Evolutionary conservation across 2,113 vertebrate genomes (phyloP).

Genomic region (Python bivittatus): DNA sequence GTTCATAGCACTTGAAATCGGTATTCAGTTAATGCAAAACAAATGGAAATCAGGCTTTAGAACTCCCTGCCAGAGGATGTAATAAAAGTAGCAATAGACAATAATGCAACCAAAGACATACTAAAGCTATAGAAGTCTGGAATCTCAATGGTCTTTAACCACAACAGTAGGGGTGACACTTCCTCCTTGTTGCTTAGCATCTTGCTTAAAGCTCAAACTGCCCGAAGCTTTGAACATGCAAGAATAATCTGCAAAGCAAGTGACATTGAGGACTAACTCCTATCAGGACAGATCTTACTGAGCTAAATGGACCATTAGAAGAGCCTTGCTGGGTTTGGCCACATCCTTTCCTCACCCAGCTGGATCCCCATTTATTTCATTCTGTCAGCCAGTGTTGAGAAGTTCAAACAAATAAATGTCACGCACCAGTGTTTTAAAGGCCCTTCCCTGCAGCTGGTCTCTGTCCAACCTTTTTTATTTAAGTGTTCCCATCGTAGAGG

Average conservation of each 20-base stretch:
- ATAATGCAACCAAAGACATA: not conserved
- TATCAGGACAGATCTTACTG: not conserved
- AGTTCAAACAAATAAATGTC: not conserved
- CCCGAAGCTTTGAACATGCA: not conserved
- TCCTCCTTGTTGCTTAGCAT: not conserved
- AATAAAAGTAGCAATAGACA: not conserved
- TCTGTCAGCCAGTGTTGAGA: conserved; percentile 1
- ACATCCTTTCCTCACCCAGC: not conserved
- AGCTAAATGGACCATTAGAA: not conserved
- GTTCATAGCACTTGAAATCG: not conserved
- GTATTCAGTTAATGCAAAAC: not conserved
- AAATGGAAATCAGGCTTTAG: not conserved
- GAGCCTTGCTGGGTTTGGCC: not conserved
- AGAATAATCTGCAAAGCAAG: not conserved
- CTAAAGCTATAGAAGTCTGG: not conserved
- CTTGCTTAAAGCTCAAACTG: not conserved
- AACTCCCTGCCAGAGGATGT: not conserved
- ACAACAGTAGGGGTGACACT: not conserved
- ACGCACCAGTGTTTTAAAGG: not conserved
- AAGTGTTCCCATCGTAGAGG: not conserved
- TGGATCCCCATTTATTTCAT: not conserved
- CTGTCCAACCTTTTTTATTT: not conserved
- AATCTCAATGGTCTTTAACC: not conserved
- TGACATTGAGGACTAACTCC: not conserved
- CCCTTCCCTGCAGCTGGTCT: not conserved